Conservation (phyloP, 2,113 vertebrate species). For the Perca schrenkii region DNA sequence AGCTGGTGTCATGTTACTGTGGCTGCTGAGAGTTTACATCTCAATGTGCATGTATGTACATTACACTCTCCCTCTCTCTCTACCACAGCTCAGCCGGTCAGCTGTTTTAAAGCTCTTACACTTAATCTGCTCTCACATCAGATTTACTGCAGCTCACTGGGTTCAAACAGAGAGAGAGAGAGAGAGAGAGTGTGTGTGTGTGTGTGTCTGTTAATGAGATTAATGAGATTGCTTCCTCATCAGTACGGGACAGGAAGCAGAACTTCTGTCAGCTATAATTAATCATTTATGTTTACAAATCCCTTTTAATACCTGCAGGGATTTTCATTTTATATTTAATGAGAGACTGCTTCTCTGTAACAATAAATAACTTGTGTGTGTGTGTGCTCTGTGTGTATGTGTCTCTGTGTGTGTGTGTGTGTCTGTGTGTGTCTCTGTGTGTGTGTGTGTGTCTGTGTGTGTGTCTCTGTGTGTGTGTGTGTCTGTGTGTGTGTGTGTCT, state of each 20-base stretch:
- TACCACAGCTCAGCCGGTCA: background rate
- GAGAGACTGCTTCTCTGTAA: too few relatives aligned
- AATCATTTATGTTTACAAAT: too few relatives aligned
- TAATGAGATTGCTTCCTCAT: background rate
- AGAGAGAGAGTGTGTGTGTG: background rate
- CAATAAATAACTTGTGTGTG: background rate
- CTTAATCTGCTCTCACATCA: constrained; percentile 61
- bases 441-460: background rate
- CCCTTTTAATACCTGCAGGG: too few relatives aligned
- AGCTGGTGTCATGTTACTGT: too few relatives aligned
- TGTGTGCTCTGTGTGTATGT: constrained; percentile 21
- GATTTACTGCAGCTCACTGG: constrained; percentile 44
- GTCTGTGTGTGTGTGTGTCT: background rate
- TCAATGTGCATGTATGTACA: too few relatives aligned
- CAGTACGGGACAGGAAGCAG: too few relatives aligned
- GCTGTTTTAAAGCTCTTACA: constrained; percentile 53
- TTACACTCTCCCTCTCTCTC: background rate
- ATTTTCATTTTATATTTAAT: too few relatives aligned
- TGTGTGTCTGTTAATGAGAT: constrained; percentile 23
- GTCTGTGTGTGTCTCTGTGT: constrained; percentile 20
- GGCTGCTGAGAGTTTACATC: too few relatives aligned
- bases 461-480: background rate
- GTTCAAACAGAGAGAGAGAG: constrained; percentile 18
- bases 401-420: constrained; percentile 17
- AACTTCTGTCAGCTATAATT: too few relatives aligned